Evolutionary conservation across 2,888 invertebrate species (phyloP).

Genomic region (Terebella lapidaria): DNA sequence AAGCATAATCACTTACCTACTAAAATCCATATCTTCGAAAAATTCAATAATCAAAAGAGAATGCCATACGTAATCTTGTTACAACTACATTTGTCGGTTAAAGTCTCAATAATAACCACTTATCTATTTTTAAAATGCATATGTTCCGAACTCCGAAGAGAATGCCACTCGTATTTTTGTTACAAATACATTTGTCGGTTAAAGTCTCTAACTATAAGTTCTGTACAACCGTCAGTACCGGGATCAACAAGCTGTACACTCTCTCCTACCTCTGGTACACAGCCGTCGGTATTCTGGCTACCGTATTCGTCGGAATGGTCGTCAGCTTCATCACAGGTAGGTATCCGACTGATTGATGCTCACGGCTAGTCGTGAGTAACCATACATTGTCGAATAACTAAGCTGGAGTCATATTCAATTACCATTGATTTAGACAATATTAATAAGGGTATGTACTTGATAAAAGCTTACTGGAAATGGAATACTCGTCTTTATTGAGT

Average conservation of each 20-base stretch:
- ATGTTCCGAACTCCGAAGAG: not conserved
- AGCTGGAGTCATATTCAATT: not conserved
- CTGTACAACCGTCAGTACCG: not conserved
- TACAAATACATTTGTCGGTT: no score
- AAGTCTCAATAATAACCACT: not conserved
- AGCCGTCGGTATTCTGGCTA: conserved; percentile 29
- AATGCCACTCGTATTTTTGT: no score
- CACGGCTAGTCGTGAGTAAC: no score
- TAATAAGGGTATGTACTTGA: not conserved
- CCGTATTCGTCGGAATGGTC: conserved; percentile 29
- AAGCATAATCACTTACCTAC: no score
- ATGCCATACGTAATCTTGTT: no score
- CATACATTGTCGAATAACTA: no score
- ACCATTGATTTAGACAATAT: not conserved
- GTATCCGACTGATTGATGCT: no score
- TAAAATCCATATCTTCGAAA: no score
- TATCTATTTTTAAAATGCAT: not conserved
- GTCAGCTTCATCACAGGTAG: conserved; percentile 24
- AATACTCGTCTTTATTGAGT: not conserved
- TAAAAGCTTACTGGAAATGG: not conserved
- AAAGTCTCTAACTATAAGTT: not conserved
- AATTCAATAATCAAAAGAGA: no score
- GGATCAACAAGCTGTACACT: conserved; percentile 26
- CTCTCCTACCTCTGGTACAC: conserved; percentile 38
- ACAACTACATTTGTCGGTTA: no score